phyloP scores from a whole-genome alignment of 2,113 vertebrate species.

The Pogona vitticeps region DNA sequence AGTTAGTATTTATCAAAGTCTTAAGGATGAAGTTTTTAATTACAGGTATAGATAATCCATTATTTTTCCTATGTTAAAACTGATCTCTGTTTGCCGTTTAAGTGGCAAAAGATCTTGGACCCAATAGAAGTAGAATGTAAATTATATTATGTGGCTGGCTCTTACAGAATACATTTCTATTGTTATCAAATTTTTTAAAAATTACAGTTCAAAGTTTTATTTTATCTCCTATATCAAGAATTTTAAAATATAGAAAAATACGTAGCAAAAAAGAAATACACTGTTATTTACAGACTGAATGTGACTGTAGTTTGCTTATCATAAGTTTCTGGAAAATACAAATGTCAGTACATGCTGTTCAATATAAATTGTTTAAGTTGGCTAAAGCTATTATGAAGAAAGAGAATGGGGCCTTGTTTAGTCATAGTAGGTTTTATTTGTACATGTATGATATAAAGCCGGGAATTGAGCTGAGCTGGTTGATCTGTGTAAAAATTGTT shows the following conservation, averaged over 20 bases:
- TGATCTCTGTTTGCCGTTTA: slow-evolving; percentile 56
- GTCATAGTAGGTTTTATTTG: slow-evolving; percentile 64
- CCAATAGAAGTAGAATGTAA: slow-evolving; percentile 41
- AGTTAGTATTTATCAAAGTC: background rate
- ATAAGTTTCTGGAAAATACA: slow-evolving; percentile 77
- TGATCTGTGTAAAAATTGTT: slow-evolving; percentile 39
- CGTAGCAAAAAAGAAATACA: background rate
- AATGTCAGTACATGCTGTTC: slow-evolving; percentile 78
- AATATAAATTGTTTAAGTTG: slow-evolving; percentile 70
- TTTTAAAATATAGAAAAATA: slow-evolving; percentile 4
- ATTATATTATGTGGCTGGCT: background rate
- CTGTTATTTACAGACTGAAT: slow-evolving; percentile 60
- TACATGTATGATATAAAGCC: slow-evolving; percentile 63
- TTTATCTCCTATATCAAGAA: background rate
- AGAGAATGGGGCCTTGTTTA: slow-evolving; percentile 62
- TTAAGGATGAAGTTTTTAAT: background rate
- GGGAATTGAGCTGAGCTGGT: slow-evolving; percentile 51
- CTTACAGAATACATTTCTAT: background rate
- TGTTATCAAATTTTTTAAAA: background rate
- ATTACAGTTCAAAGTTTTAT: background rate
- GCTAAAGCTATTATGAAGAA: slow-evolving; percentile 63
- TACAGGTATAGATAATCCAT: background rate
- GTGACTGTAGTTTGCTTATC: slow-evolving; percentile 75
- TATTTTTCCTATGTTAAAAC: slow-evolving; percentile 12
- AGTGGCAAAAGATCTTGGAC: background rate